phyloP scores from a whole-genome alignment of 2,113 vertebrate species.

The Scytalopus superciliaris region DNA sequence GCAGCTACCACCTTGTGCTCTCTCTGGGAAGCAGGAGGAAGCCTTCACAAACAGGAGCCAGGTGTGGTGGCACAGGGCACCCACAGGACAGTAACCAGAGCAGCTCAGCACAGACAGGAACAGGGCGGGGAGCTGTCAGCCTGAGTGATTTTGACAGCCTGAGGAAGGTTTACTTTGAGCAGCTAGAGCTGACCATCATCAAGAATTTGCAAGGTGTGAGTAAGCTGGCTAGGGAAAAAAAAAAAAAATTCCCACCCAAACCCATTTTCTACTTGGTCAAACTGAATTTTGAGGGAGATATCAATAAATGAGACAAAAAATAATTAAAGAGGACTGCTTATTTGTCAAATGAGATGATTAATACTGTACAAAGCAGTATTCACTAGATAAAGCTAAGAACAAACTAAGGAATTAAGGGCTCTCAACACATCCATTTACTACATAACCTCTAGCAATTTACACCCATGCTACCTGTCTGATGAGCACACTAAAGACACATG shows the following conservation, averaged over 20 bases:
- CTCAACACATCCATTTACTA: background rate
- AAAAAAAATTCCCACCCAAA: background rate
- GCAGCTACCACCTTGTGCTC: background rate
- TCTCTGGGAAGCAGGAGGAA: background rate
- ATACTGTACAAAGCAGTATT: background rate
- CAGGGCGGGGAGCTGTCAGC: background rate
- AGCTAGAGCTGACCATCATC: background rate
- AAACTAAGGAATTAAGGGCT: background rate
- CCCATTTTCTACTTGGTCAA: background rate
- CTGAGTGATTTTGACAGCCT: background rate
- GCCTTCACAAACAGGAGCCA: background rate
- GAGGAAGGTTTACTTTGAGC: background rate
- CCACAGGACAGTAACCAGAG: background rate
- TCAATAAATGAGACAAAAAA: background rate
- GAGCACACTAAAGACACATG: background rate
- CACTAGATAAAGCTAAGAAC: background rate
- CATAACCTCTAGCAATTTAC: background rate
- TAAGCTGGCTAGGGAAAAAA: background rate
- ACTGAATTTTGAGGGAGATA: background rate
- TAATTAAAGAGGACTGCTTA: background rate
- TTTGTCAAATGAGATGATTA: background rate
- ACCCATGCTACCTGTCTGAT: background rate
- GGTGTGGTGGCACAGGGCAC: background rate
- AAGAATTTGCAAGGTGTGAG: background rate
- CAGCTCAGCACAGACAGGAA: background rate